Conservation (phyloP, 2,113 vertebrate species). For the Salvelinus sp. region DNA sequence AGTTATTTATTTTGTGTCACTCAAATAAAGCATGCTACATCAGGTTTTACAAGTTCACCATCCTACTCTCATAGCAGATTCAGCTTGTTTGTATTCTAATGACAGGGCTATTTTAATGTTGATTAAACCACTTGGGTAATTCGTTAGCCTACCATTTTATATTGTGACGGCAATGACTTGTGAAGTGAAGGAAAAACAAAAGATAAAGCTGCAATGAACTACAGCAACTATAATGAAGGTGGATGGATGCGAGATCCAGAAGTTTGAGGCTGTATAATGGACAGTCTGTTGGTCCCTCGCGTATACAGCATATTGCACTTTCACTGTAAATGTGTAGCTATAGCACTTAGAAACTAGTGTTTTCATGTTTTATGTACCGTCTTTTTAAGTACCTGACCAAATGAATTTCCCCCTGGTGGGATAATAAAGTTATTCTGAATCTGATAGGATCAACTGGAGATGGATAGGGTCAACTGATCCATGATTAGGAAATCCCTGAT, state of each 20-base stretch:
- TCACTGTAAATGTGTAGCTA: conserved; percentile 19
- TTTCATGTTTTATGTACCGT: too few species aligned
- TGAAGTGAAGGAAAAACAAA: conserved; percentile 44
- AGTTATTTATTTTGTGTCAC: conserved; percentile 56
- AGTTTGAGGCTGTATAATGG: too few species aligned
- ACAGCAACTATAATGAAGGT: background rate
- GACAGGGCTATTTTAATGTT: conserved; percentile 70
- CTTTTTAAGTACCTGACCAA: too few species aligned
- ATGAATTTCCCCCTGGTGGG: too few species aligned
- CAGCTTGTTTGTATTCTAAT: conserved; percentile 61
- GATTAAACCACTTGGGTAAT: conserved; percentile 71
- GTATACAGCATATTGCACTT: conserved; percentile 2
- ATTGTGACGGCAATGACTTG: conserved; percentile 62
- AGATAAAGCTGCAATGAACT: conserved; percentile 11
- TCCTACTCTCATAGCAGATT: conserved; percentile 46
- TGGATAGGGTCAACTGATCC: conserved; percentile 39
- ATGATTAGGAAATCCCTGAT: conserved; percentile 56
- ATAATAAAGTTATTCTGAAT: too few species aligned
- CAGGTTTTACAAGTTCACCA: conserved; percentile 66
- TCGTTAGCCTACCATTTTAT: conserved; percentile 54
- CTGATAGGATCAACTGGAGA: conserved; percentile 35
- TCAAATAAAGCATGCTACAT: conserved; percentile 40
- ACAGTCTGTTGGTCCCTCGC: background rate
- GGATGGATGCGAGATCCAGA: background rate
- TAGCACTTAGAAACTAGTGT: too few species aligned